Evolutionary conservation across 2,113 vertebrate genomes (phyloP), one percentile per base, ranked within the genome.

Genomic region (Serinus canaria): DNA sequence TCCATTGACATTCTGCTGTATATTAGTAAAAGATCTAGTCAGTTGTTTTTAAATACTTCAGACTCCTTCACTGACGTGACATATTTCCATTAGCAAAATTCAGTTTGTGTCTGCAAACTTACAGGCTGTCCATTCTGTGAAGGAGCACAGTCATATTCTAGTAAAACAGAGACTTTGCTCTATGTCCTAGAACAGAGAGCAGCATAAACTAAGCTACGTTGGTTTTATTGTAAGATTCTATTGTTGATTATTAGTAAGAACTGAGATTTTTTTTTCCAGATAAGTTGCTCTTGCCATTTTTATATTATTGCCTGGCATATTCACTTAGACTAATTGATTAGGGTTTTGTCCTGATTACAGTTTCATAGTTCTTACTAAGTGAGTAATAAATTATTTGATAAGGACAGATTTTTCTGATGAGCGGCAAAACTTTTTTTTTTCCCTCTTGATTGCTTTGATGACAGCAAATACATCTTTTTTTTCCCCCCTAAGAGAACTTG

Each of bases 401-500:
- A 63, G 58, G 49, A 68, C 11, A 84, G 30, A 39, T 63, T 27
- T 92, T 89, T 82, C 24, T 27, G n/a, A 41, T 91, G 41, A 19
- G 10, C 35, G 58, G 31, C 14, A 70, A 44, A 80, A 50, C 18
- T 35, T 56, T 73, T 83, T 35, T 67, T 82, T 79, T 83, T 58
- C 25, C 62, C 24, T 58, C 24, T 41, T 41, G 30, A 77, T 88
- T 92, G 55, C 49, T 93, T 92, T 90, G 58, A 87, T 96, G 63
- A 79, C 92, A 96, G 77, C 92, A 91, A 89, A 77, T 75, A 8
- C 81, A 12, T 92, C 43, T 73, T 92, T 81, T 84, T 87, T 84
- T 87, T 84, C 90, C 30, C 1, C 73, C 82, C 97, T 92, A 96
- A 99, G 99, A 98, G 99, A 99, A 97, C 97, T 99, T 91, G 99